Evolutionary conservation across 2,888 invertebrate species (phyloP).

Genomic region (Arge pagana): DNA sequence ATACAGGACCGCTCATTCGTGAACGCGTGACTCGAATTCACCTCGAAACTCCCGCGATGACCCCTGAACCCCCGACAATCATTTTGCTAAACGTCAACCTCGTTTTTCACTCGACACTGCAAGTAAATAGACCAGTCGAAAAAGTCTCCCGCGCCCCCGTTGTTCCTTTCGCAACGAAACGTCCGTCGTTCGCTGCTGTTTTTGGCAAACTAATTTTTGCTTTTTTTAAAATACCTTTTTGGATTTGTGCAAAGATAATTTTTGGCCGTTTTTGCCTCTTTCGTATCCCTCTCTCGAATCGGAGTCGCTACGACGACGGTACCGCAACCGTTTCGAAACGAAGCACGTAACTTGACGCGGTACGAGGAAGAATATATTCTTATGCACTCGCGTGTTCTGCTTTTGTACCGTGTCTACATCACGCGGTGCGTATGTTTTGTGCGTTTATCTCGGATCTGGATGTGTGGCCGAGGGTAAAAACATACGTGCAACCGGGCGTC

Average conservation of each 20-base stretch:
- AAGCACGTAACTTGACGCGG: conserved; percentile 20
- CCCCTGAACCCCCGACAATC: conserved; percentile 9
- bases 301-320: too few relatives aligned
- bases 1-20: conserved; percentile 34
- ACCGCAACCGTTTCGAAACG: conserved; percentile 17
- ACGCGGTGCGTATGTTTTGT: conserved; percentile 26
- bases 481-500: conserved; percentile 1
- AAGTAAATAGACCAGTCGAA: too few relatives aligned
- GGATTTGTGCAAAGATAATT: too few relatives aligned
- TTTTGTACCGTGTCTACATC: conserved; percentile 21
- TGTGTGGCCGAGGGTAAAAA: conserved; percentile 40
- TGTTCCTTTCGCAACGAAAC: too few relatives aligned
- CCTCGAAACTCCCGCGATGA: conserved; percentile 25
- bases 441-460: conserved; percentile 47
- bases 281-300: too few relatives aligned
- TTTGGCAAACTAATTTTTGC: too few relatives aligned
- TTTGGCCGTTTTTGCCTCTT: too few relatives aligned
- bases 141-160: too few relatives aligned
- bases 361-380: conserved; percentile 19
- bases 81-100: conserved; percentile 6
- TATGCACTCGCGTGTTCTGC: conserved; percentile 11
- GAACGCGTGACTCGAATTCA: conserved; percentile 29
- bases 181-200: too few relatives aligned
- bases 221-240: too few relatives aligned
- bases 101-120: too few relatives aligned